These are phyloP conservation scores for Leucophenga varia DNA, from an alignment of 1,140 invertebrate genomes.

Conservation along the genomic window DNA sequence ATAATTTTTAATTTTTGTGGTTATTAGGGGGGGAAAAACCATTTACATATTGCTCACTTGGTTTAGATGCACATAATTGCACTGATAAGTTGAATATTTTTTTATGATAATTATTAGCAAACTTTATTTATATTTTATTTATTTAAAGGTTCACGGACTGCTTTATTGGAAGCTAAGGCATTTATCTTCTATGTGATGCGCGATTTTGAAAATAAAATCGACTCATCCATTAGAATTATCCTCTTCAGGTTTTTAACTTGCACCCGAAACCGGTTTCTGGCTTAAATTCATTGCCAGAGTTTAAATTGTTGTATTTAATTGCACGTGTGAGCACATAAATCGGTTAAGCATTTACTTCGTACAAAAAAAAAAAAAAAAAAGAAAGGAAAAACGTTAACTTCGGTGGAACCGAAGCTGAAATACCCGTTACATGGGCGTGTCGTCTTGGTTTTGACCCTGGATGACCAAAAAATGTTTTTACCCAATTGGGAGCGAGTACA, in stretches of 20 bases:
- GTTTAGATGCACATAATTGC: slow-evolving; percentile 65
- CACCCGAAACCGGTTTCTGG: slow-evolving; percentile 46
- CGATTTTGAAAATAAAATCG: slow-evolving; percentile 48
- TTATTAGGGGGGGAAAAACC: too few relatives aligned
- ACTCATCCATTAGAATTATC: slow-evolving; percentile 31
- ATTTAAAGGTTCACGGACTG: slow-evolving; percentile 56
- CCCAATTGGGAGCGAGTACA: too few relatives aligned
- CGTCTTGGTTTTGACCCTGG: too few relatives aligned
- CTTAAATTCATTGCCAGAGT: slow-evolving; percentile 31
- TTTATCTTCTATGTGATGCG: slow-evolving; percentile 45
- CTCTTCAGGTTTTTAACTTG: slow-evolving; percentile 25
- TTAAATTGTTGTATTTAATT: slow-evolving; percentile 12
- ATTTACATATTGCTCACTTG: slow-evolving; percentile 65
- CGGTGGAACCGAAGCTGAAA: too few relatives aligned
- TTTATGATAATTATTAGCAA: background rate
- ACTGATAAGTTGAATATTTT: slow-evolving; percentile 58
- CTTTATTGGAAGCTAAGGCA: slow-evolving; percentile 58
- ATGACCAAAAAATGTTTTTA: too few relatives aligned
- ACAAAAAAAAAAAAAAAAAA: too few relatives aligned
- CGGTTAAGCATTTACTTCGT: too few relatives aligned
- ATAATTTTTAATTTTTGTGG: too few relatives aligned
- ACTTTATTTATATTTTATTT: background rate
- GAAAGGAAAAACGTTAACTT: too few relatives aligned
- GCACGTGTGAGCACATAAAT: too few relatives aligned
- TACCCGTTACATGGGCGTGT: too few relatives aligned